These are phyloP conservation scores for Gouania willdenowi DNA, from an alignment of 2,797 vertebrate species.

Conservation along the genomic window DNA sequence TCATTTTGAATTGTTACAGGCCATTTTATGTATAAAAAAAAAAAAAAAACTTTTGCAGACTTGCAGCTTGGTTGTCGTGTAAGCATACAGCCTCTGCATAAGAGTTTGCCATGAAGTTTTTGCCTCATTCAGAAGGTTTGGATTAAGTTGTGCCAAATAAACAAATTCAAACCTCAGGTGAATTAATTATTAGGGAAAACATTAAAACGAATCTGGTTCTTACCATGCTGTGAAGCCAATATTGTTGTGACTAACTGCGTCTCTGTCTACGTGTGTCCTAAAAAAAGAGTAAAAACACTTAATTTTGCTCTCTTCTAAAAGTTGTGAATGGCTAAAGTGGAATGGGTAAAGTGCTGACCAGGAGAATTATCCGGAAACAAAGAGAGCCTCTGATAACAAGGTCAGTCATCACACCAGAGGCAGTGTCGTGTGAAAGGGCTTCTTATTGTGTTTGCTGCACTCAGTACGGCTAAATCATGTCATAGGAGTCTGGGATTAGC, in stretches of 20 bases:
- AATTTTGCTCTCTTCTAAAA: constrained; percentile 4
- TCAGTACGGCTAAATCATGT: constrained; percentile 19
- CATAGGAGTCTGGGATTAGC: neutral
- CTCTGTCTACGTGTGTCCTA: neutral
- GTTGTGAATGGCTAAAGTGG: constrained; percentile 27
- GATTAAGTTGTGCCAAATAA: constrained; percentile 48
- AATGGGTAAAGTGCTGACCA: constrained; percentile 44
- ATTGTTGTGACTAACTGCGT: neutral
- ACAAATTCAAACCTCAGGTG: constrained; percentile 23
- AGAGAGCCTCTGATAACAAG: constrained; percentile 28
- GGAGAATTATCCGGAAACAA: constrained; percentile 5
- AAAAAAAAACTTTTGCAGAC: constrained; percentile 21
- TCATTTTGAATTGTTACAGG: neutral
- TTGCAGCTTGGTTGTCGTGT: constrained; percentile 8
- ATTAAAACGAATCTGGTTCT: neutral
- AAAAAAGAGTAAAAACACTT: constrained; percentile 1
- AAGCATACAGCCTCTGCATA: constrained; percentile 18
- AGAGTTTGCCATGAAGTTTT: constrained; percentile 14
- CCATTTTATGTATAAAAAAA: neutral
- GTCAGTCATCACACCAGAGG: constrained; percentile 26
- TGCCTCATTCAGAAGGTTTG: constrained; percentile 28
- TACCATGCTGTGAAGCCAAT: neutral
- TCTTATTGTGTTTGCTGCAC: constrained; percentile 20
- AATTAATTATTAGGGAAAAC: constrained; percentile 10
- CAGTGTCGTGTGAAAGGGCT: constrained; percentile 1